Percentiles rank a stretch among this genome's conserved stretches.
These are phyloP conservation scores for Phragmatobia fuliginosa DNA, from an alignment of 2,888 invertebrate genomes.

Conservation along the genomic window DNA sequence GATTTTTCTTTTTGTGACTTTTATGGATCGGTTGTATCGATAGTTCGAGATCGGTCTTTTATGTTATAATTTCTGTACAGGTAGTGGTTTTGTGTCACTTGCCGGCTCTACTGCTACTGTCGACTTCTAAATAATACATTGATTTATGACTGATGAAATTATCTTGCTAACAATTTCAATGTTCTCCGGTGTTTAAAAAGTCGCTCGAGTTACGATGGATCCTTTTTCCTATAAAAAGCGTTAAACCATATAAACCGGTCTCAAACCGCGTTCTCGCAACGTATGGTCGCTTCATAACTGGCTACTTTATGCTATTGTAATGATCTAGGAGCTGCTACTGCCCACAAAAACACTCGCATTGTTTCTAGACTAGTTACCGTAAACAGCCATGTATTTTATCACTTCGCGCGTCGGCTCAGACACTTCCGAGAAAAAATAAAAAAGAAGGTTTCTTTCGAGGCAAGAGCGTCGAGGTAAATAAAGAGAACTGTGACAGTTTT, in stretches of 20 bases:
- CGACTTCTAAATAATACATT: conserved; percentile 50
- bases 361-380: conserved; percentile 77
- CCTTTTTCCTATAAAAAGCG: conserved; percentile 75
- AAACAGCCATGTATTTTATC: conserved; percentile 69
- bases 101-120: conserved; percentile 38
- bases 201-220: conserved; percentile 63
- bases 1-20: conserved; percentile 82
- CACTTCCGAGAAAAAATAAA: conserved; percentile 69
- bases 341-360: conserved; percentile 79
- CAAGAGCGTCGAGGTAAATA: conserved; percentile 54
- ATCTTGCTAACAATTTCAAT: conserved; percentile 49
- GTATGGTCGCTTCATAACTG: conserved; percentile 78
- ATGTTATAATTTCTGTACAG: conserved; percentile 70
- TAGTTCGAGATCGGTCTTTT: conserved; percentile 79
- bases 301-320: conserved; percentile 84
- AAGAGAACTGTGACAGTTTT: conserved; percentile 53
- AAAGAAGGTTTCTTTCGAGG: conserved; percentile 43
- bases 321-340: conserved; percentile 78
- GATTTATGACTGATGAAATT: conserved; percentile 43
- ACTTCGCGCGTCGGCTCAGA: conserved; percentile 67
- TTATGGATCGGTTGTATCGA: conserved; percentile 84
- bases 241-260: conserved; percentile 77
- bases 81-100: conserved; percentile 45
- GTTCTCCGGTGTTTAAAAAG: conserved; percentile 59
- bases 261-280: conserved; percentile 70